Evolutionary conservation across 1,140 invertebrate species (phyloP).

Genomic region (Heliconius melpomene): DNA sequence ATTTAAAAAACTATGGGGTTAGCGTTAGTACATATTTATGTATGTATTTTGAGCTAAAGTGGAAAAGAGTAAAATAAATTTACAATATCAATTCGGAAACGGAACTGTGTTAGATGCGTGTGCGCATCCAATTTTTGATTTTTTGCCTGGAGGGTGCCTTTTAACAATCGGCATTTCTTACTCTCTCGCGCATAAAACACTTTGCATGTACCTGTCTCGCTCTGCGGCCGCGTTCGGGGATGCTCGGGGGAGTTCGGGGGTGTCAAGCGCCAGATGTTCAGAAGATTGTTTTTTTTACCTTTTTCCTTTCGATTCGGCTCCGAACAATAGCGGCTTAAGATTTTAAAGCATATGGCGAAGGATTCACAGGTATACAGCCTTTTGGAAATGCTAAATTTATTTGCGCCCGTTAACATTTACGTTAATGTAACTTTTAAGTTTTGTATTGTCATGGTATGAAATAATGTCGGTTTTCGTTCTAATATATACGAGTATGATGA

Average conservation of each 20-base stretch:
- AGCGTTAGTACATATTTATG: neutral
- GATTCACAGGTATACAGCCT: slow-evolving; percentile 45
- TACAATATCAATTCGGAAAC: slow-evolving; percentile 57
- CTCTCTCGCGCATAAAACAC: slow-evolving; percentile 27
- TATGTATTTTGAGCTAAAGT: neutral
- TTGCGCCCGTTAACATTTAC: slow-evolving; percentile 28
- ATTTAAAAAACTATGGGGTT: too few relatives aligned
- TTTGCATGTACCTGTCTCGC: slow-evolving; percentile 40
- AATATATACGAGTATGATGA: neutral
- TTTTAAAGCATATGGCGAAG: slow-evolving; percentile 54
- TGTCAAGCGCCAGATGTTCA: slow-evolving; percentile 61
- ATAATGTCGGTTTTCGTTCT: slow-evolving; percentile 6
- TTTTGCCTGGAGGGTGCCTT: slow-evolving; percentile 52
- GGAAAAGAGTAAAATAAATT: neutral
- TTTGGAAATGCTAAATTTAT: slow-evolving; percentile 33
- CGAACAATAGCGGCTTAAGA: slow-evolving; percentile 52
- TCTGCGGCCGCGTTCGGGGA: slow-evolving; percentile 52
- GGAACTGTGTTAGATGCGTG: slow-evolving; percentile 61
- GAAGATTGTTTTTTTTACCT: slow-evolving; percentile 47
- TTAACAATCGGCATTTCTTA: slow-evolving; percentile 36
- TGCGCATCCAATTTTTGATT: slow-evolving; percentile 59
- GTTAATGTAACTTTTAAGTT: slow-evolving; percentile 19
- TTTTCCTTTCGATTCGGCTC: slow-evolving; percentile 48
- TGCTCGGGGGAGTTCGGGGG: slow-evolving; percentile 55
- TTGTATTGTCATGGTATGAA: slow-evolving; percentile 9